phyloP scores from a whole-genome alignment of 2,797 vertebrate genomes.

The Rhadinocentrus ornatus region DNA sequence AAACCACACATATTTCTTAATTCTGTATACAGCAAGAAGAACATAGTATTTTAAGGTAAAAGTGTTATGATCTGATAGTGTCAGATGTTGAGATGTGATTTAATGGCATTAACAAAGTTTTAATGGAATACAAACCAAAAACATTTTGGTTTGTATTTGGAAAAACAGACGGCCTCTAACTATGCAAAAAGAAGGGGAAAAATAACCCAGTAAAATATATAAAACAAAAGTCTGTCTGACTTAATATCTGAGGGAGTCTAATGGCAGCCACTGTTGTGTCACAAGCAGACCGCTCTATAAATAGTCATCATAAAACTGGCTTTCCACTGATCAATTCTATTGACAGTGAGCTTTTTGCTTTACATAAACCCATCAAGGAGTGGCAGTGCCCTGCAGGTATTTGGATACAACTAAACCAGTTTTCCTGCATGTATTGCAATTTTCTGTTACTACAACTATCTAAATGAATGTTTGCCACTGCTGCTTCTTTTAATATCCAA shows the following conservation, averaged over 20 bases:
- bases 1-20: neutral
- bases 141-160: neutral
- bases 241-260: constrained; percentile 15
- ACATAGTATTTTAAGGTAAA: neutral
- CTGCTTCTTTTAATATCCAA: neutral
- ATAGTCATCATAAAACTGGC: constrained; percentile 65
- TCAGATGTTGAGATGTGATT: constrained; percentile 41
- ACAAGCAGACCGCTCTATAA: constrained; percentile 64
- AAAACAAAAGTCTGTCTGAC: neutral
- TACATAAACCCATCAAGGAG: constrained; percentile 29
- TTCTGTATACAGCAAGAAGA: neutral
- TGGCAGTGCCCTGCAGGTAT: constrained; percentile 22
- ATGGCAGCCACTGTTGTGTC: constrained; percentile 44
- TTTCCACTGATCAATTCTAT: constrained; percentile 74
- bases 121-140: neutral
- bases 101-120: constrained; percentile 11
- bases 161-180: neutral
- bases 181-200: constrained; percentile 11
- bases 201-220: neutral
- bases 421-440: constrained; percentile 28
- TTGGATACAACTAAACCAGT: constrained; percentile 36
- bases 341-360: constrained; percentile 54
- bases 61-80: constrained; percentile 3
- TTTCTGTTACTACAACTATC: constrained; percentile 11
- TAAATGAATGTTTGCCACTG: constrained; percentile 5